Evolutionary conservation across 2,888 invertebrate genomes (phyloP), one percentile per base, ranked within the genome.

Genomic region (Pyralis farinalis): DNA sequence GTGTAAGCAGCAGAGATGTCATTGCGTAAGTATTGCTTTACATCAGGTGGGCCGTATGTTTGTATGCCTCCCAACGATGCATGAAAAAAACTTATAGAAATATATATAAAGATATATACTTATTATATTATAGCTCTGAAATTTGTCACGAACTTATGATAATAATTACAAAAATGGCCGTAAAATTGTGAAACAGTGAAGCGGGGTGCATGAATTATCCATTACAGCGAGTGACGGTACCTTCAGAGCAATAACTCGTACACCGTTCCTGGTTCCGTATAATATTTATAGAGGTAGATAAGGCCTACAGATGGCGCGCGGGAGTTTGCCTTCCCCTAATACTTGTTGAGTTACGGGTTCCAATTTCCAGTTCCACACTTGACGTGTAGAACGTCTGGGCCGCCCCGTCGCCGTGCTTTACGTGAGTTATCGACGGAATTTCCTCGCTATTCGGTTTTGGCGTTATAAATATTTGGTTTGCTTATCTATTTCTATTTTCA

Each of bases 301-400:
- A 87, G 81, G 79, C 79, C 78, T 87, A 78, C 87, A 86, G 87
- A 88, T 86, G 87, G 85, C 76, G 72, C 63, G 62, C 61, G 66
- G 68, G 74, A 85, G 75, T 85, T 88, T 84, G 85, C 84, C 77
- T 73, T 78, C 81, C 86, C 85, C 77, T 85, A 83, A 85, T 86
- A 87, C 85, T 86, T 80, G 85, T 84, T 87, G 86, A 88, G 78
- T 86, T 86, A 88, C 84, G 76, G 78, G 73, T 79, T 80, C 81
- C 86, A 88, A 88, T 88, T 86, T 86, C 76, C 79, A 81, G 75
- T 62, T 70, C 70, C 71, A 68, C 78, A 79, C 80, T 84, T 79
- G 82, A 83, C 85, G 86, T 85, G 75, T 58, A 55, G 56, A 58
- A 48, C 44, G 48, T 59, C 63, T 25, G 25, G 25, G 25, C 2